Conservation (phyloP, 2,888 invertebrate species). For the Melipona bicolor region DNA sequence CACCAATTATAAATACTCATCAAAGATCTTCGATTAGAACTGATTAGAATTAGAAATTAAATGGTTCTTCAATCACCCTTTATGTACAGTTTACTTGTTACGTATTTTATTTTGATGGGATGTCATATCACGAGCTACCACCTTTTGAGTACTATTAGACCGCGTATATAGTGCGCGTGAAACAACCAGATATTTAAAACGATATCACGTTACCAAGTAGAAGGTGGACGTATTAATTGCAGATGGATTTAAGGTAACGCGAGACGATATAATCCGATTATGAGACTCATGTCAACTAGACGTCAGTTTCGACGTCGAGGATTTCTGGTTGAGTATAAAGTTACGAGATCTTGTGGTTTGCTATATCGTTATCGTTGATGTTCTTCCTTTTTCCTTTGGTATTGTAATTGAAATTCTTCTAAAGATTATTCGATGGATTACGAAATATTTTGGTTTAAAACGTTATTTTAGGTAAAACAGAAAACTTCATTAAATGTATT, state of each 20-base stretch:
- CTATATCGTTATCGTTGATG: conserved; percentile 16
- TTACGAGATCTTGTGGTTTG: conserved; percentile 58
- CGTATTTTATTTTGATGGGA: conserved; percentile 61
- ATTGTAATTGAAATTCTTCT: conserved; percentile 21
- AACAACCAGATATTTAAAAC: conserved; percentile 67
- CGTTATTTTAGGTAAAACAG: neutral
- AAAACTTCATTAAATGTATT: no score
- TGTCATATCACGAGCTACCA: conserved; percentile 59
- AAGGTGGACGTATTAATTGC: conserved; percentile 77
- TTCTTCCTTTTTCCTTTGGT: conserved; percentile 1
- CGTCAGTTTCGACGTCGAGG: conserved; percentile 60
- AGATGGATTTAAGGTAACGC: conserved; percentile 78
- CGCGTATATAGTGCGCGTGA: conserved; percentile 33
- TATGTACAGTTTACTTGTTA: conserved; percentile 36
- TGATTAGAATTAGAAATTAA: neutral
- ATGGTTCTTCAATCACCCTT: conserved; percentile 1
- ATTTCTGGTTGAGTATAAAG: conserved; percentile 60
- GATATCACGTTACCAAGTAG: conserved; percentile 70
- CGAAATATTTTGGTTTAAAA: neutral
- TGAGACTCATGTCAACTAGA: conserved; percentile 66
- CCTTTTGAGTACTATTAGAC: conserved; percentile 40
- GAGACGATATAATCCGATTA: conserved; percentile 80
- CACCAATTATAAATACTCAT: neutral
- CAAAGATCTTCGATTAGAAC: neutral
- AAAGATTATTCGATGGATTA: neutral